These are phyloP conservation scores for Anagrus nilaparvatae DNA, from an alignment of 1,140 invertebrate genomes.

Conservation along the genomic window DNA sequence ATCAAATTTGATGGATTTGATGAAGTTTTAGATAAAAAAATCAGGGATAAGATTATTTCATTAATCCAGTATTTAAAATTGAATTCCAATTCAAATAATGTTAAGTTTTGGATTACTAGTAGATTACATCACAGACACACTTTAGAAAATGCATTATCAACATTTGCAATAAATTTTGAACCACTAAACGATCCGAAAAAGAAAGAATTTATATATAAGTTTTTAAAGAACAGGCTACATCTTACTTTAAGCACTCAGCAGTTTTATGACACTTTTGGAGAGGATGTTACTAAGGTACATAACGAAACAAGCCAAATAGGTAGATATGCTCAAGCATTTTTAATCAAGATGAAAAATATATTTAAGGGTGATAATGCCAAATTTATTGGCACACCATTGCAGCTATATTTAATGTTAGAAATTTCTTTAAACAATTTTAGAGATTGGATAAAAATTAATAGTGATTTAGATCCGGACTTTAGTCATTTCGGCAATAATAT, in stretches of 20 bases:
- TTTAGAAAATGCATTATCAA: slow-evolving; percentile 1
- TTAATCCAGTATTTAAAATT: background rate
- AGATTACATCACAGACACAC: too few species aligned
- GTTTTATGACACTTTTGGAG: background rate
- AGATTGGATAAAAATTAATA: too few species aligned
- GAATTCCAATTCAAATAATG: background rate
- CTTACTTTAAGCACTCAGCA: background rate
- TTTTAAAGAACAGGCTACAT: background rate
- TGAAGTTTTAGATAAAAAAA: background rate
- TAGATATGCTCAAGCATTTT: background rate
- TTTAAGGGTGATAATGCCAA: background rate
- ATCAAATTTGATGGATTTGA: slow-evolving; percentile 2
- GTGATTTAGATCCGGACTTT: too few species aligned
- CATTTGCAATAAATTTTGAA: background rate
- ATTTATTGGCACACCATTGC: too few species aligned
- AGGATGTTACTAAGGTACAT: too few species aligned
- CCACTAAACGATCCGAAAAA: background rate
- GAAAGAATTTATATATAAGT: background rate
- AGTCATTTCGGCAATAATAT: too few species aligned
- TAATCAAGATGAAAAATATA: background rate
- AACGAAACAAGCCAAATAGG: background rate
- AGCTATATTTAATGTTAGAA: too few species aligned
- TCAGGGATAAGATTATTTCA: background rate
- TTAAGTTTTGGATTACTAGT: background rate
- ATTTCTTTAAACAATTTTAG: too few species aligned